Evolutionary conservation across 1,140 invertebrate genomes (phyloP).

Genomic region (Sminthurinus signatus): DNA sequence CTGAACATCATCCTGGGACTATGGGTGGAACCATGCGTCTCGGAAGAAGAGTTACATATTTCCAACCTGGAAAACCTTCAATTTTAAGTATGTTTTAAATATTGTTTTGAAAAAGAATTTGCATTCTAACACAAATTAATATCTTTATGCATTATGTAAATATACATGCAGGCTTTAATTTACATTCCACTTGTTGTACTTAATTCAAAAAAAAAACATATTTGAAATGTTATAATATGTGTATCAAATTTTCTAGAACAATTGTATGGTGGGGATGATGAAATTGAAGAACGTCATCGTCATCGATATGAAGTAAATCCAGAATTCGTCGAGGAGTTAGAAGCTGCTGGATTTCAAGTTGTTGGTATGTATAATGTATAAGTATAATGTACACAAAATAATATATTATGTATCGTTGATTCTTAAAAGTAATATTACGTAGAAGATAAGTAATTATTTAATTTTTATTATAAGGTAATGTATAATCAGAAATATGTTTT

Average conservation of each 20-base stretch:
- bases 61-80: slow-evolving; percentile 55
- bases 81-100: slow-evolving; percentile 59
- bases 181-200: no score
- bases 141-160: neutral
- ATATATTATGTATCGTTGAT: no score
- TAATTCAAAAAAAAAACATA: no score
- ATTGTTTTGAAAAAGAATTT: neutral
- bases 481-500: slow-evolving; percentile 4
- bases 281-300: slow-evolving; percentile 91
- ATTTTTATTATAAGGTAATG: no score
- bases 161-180: no score
- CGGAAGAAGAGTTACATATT: slow-evolving; percentile 81
- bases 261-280: slow-evolving; percentile 74
- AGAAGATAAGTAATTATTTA: no score
- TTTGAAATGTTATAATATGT: slow-evolving; percentile 15
- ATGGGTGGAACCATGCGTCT: slow-evolving; percentile 98
- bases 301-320: slow-evolving; percentile 96
- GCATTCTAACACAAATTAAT: neutral
- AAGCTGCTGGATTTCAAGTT: slow-evolving; percentile 80
- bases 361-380: slow-evolving; percentile 61
- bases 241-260: slow-evolving; percentile 56
- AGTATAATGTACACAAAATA: no score
- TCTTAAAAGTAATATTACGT: no score
- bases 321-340: slow-evolving; percentile 67
- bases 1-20: slow-evolving; percentile 86